Percentiles rank a stretch among this genome's conserved stretches.
These are phyloP conservation scores for Leptinotarsa undecemlineata DNA, from an alignment of 1,140 invertebrate genomes.

Conservation along the genomic window DNA sequence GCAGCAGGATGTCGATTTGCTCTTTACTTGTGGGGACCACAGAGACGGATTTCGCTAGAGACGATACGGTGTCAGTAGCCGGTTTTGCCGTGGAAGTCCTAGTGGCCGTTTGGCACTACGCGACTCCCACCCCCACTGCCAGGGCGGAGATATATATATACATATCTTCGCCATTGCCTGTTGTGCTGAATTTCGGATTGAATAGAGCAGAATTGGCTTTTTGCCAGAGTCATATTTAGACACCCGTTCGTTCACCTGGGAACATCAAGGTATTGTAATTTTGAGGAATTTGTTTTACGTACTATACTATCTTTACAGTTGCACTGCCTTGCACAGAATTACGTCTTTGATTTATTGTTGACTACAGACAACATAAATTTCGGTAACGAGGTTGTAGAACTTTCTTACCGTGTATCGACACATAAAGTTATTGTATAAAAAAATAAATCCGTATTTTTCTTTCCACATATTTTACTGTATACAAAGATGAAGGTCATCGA, in stretches of 20 bases:
- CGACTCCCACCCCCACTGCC: constrained; percentile 41
- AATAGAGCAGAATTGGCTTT: constrained; percentile 20
- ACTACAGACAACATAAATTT: no score
- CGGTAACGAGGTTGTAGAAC: no score
- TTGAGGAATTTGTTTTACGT: background rate
- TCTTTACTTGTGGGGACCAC: background rate
- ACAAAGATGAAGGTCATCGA: no score
- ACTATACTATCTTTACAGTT: background rate
- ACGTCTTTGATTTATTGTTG: background rate
- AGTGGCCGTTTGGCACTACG: background rate
- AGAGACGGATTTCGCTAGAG: background rate
- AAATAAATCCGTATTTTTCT: no score
- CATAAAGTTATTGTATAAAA: no score
- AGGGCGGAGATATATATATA: constrained; percentile 42
- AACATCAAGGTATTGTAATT: background rate
- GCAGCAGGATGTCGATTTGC: background rate
- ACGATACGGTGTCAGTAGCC: background rate
- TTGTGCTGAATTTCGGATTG: background rate
- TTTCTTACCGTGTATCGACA: no score
- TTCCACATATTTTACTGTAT: no score
- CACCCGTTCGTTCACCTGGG: constrained; percentile 20
- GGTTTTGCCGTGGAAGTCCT: background rate
- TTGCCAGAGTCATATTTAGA: constrained; percentile 30
- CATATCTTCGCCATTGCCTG: constrained; percentile 35
- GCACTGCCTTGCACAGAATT: background rate